Evolutionary conservation across 2,888 invertebrate species (phyloP).

Genomic region (Apeira syringaria): DNA sequence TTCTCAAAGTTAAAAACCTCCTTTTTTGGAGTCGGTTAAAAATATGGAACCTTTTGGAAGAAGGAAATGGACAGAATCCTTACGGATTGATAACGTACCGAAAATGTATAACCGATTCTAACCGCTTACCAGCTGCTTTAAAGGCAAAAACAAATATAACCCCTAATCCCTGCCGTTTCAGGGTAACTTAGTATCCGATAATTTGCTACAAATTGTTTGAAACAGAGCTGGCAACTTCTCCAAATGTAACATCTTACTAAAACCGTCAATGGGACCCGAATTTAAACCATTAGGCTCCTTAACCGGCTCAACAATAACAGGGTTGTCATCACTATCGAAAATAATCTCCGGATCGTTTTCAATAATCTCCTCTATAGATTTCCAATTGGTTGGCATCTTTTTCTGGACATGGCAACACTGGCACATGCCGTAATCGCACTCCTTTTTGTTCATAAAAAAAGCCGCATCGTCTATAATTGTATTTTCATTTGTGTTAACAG

Average conservation of each 20-base stretch:
- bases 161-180: constrained; percentile 31
- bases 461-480: constrained; percentile 72
- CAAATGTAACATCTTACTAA: constrained; percentile 45
- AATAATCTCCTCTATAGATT: constrained; percentile 72
- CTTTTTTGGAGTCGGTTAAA: no score
- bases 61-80: no score
- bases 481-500: constrained; percentile 48
- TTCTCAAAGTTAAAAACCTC: no score
- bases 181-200: constrained; percentile 44
- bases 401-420: constrained; percentile 60
- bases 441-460: constrained; percentile 67
- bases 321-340: constrained; percentile 70
- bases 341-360: constrained; percentile 78
- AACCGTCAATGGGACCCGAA: constrained; percentile 33
- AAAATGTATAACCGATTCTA: no score
- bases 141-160: no score
- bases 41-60: no score
- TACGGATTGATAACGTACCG: no score
- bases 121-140: no score
- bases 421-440: constrained; percentile 72
- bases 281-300: constrained; percentile 35
- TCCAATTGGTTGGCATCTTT: constrained; percentile 62
- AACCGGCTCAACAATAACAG: constrained; percentile 60
- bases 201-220: constrained; percentile 53
- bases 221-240: constrained; percentile 58